A percentile compares a stretch with the other conserved stretches of the same genome.
Conservation (phyloP, 2,888 invertebrate species). For the Amphipoea lucens region DNA sequence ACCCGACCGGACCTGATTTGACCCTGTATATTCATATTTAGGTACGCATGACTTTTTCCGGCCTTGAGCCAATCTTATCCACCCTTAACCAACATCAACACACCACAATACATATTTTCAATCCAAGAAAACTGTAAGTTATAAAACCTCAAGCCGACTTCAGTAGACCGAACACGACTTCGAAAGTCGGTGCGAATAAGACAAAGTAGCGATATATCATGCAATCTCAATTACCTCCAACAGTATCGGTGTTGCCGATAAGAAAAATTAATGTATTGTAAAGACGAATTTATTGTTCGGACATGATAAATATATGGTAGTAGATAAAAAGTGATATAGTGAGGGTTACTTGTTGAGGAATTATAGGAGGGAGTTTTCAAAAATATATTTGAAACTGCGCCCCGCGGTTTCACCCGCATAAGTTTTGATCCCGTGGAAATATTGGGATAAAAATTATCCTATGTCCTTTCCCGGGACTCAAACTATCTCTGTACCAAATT, state of each 20-base stretch:
- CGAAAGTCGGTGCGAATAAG: slow-evolving; percentile 64
- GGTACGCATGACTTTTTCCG: background rate
- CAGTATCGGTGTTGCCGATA: slow-evolving; percentile 49
- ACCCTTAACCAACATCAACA: background rate
- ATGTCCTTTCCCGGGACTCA: no score
- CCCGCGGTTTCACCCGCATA: no score
- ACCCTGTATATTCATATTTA: background rate
- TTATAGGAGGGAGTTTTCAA: background rate
- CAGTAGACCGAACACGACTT: slow-evolving; percentile 9
- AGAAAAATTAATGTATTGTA: slow-evolving; percentile 62
- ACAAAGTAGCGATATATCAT: slow-evolving; percentile 73
- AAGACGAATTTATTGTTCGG: slow-evolving; percentile 55
- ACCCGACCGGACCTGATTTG: background rate
- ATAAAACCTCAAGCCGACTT: background rate
- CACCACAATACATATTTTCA: no score
- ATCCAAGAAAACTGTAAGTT: background rate
- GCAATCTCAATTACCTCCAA: slow-evolving; percentile 73
- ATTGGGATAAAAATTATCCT: no score
- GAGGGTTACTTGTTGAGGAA: slow-evolving; percentile 30
- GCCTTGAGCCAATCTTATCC: background rate
- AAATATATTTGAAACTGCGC: background rate
- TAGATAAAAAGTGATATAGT: slow-evolving; percentile 1
- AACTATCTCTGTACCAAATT: no score
- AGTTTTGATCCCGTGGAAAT: no score
- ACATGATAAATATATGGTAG: slow-evolving; percentile 40